A percentile compares a stretch with the other conserved stretches of the same genome.
Evolutionary conservation across 2,113 vertebrate genomes (phyloP).

Genomic region (Laterallus jamaicensis): DNA sequence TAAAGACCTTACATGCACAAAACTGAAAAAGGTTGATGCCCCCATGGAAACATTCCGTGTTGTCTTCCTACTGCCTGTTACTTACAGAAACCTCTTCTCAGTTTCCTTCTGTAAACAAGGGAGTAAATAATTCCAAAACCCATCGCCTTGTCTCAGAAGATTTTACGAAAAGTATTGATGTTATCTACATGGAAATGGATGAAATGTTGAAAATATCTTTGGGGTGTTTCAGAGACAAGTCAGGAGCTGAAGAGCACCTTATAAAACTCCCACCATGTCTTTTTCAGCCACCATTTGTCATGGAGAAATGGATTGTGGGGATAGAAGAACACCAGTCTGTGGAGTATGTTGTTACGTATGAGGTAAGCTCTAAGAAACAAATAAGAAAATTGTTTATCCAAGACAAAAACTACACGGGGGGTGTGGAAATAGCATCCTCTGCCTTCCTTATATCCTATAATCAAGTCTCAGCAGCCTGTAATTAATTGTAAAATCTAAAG

Average conservation of each 20-base stretch:
- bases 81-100: not conserved
- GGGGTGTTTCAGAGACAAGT: not conserved
- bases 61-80: not conserved
- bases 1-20: not conserved
- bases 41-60: not conserved
- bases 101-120: not conserved
- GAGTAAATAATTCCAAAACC: not conserved
- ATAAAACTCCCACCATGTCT: constrained; percentile 7
- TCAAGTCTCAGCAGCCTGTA: constrained; percentile 9
- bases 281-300: constrained; percentile 95
- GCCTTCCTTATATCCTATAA: constrained; percentile 27
- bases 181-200: not conserved
- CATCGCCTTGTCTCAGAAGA: not conserved
- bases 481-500: constrained; percentile 44
- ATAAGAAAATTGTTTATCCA: not conserved
- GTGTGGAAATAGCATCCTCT: not conserved
- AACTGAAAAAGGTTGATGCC: not conserved
- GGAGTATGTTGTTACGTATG: constrained; percentile 91
- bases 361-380: constrained; percentile 79
- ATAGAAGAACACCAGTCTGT: constrained; percentile 85
- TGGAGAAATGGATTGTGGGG: constrained; percentile 97
- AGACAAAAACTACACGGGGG: not conserved
- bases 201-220: not conserved
- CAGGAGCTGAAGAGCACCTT: not conserved
- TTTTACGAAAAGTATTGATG: not conserved